Evolutionary conservation across 2,113 vertebrate species (phyloP).

Genomic region (Stigmatopora argus): DNA sequence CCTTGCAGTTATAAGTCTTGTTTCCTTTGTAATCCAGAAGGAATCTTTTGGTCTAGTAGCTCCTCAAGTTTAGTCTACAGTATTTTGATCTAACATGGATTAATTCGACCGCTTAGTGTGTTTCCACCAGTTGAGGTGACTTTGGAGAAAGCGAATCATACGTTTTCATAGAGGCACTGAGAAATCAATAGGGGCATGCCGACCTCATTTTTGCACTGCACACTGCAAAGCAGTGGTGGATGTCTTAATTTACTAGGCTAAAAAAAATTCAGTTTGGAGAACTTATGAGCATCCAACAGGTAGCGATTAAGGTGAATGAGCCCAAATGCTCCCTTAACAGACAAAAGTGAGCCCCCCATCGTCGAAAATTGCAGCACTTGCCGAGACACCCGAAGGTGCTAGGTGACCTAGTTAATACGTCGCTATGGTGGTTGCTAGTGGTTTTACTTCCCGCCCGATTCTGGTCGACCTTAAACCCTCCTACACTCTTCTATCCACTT

Average conservation of each 20-base stretch:
- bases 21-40: not conserved
- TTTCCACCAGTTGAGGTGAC: constrained; percentile 9
- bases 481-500: constrained; percentile 28
- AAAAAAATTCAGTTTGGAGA: constrained; percentile 44
- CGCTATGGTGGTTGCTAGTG: constrained; percentile 50
- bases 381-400: constrained; percentile 54
- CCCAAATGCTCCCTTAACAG: constrained; percentile 43
- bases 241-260: constrained; percentile 43
- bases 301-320: constrained; percentile 47
- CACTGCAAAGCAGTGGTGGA: constrained; percentile 50
- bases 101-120: not conserved
- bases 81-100: not conserved
- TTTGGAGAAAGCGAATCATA: constrained; percentile 15
- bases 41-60: not conserved
- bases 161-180: constrained; percentile 24
- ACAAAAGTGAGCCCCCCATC: constrained; percentile 34
- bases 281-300: constrained; percentile 51
- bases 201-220: constrained; percentile 55
- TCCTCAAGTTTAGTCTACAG: not conserved
- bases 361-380: constrained; percentile 52
- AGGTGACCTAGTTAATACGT: constrained; percentile 60
- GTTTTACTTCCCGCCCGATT: constrained; percentile 55
- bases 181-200: constrained; percentile 45
- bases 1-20: not conserved
- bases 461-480: constrained; percentile 40